Base-by-base conservation (phyloP, 2,888 invertebrate species). In the Ctena decussata region DNA sequence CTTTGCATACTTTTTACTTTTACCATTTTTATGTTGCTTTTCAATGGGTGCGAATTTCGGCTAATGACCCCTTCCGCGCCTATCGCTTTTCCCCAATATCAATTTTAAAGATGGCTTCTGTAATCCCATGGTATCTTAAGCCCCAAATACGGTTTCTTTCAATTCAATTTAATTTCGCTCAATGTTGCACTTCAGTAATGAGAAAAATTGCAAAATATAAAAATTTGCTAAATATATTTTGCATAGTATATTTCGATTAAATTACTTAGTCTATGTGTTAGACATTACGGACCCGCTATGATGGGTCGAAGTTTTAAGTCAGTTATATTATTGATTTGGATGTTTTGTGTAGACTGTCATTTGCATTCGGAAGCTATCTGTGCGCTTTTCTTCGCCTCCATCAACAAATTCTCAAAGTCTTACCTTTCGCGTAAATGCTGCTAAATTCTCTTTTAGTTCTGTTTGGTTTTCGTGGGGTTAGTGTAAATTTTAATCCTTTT, bases 391-490 rank as follows among this genome's bases (percentile, higher is more conserved):
- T 35, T 65, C 65, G 32, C 27, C 18, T 27, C 65, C 65, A 21
- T 65, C 35, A 46, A 73, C 46, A 35, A 49, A 35, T 73, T 73
- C 73, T 18, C 18, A 3, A 5, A 46, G 27, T 41, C 72, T 30
- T 24, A 72, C 0, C 35, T 72, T 72, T 44, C 73, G 15, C 11
- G 46, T 30, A 74, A 74, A 73, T 30, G n/a, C 32, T 12, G 35
- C n/a, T 49, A 74, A 24, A 74, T 53, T 53, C 35, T 53, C 74
- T 35, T 53, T 44, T 27, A 74, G 35, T 53, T 74, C 74, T 35
- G n/a, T 74, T 53, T n/a, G 12, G 32, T 32, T 73, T 46, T 49
- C 30, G 30, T 73, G 73, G 46, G 30, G 73, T 73, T 37, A 53
- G 73, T 11, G 73, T 44, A 49, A 73, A 73, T 73, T 46, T 73